Conservation (phyloP, 2,113 vertebrate species). For the Marmota monax region DNA sequence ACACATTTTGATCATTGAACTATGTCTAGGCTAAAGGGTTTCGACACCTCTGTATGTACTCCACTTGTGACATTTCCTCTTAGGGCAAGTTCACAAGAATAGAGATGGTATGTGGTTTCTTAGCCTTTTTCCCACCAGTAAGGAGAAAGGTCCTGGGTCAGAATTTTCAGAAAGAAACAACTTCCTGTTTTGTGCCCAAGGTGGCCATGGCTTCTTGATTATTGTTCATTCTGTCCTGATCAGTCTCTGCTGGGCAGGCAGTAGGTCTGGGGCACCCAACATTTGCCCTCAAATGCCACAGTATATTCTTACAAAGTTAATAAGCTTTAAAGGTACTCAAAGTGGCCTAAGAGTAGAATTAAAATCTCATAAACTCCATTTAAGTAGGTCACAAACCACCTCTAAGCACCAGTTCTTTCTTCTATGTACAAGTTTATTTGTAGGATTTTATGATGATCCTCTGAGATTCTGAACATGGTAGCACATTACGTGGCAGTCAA, state of each 20-base stretch:
- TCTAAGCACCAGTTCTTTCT: neutral
- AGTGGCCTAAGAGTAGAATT: neutral
- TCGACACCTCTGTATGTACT: neutral
- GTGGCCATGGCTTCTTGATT: neutral
- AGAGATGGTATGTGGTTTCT: neutral
- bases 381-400: neutral
- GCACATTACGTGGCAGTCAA: neutral
- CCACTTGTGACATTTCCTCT: neutral
- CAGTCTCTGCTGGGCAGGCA: neutral
- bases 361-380: neutral
- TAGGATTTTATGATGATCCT: neutral
- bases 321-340: neutral
- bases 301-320: neutral
- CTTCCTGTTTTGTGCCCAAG: neutral
- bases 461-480: neutral
- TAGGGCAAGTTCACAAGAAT: neutral
- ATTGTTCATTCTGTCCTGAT: neutral
- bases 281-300: neutral
- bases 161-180: neutral
- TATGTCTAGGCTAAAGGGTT: neutral
- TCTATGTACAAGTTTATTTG: neutral
- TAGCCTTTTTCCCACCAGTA: neutral
- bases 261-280: neutral
- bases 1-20: neutral
- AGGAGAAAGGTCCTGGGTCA: neutral